Conservation (phyloP, 1,140 invertebrate genomes). For the Saccostrea echinata region DNA sequence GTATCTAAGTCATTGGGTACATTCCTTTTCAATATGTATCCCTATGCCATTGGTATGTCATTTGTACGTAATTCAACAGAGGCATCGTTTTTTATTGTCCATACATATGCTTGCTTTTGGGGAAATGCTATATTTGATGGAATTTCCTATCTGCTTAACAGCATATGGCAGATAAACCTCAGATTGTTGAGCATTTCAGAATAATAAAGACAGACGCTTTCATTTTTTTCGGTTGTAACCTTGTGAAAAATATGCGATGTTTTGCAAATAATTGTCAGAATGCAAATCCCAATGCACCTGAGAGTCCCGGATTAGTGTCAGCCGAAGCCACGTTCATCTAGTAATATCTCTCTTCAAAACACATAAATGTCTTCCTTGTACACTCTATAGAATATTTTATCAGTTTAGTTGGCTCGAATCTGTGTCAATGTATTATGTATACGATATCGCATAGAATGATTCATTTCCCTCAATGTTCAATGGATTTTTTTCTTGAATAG, state of each 20-base stretch:
- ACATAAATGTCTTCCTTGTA: background rate
- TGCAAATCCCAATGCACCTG: background rate
- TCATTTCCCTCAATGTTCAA: too few relatives aligned
- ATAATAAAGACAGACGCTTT: background rate
- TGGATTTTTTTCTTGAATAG: too few relatives aligned
- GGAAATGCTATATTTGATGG: too few relatives aligned
- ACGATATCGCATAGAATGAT: too few relatives aligned
- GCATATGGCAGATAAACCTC: too few relatives aligned
- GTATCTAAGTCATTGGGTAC: too few relatives aligned
- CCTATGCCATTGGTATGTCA: too few relatives aligned
- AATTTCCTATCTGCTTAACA: too few relatives aligned
- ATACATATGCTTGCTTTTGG: too few relatives aligned
- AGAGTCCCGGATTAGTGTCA: background rate
- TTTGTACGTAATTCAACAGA: too few relatives aligned
- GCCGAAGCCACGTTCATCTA: background rate
- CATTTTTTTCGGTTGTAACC: constrained; percentile 7
- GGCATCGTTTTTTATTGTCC: too few relatives aligned
- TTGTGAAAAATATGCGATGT: background rate
- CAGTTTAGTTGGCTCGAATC: background rate
- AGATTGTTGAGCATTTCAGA: background rate
- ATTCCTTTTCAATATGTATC: too few relatives aligned
- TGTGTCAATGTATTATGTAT: background rate
- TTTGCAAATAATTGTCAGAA: background rate
- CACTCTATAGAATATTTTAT: constrained; percentile 2
- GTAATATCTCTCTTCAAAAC: background rate